Evolutionary conservation across 2,113 vertebrate species (phyloP), one percentile per base, ranked within the genome.

Genomic region (Chaenogobius annularis): DNA sequence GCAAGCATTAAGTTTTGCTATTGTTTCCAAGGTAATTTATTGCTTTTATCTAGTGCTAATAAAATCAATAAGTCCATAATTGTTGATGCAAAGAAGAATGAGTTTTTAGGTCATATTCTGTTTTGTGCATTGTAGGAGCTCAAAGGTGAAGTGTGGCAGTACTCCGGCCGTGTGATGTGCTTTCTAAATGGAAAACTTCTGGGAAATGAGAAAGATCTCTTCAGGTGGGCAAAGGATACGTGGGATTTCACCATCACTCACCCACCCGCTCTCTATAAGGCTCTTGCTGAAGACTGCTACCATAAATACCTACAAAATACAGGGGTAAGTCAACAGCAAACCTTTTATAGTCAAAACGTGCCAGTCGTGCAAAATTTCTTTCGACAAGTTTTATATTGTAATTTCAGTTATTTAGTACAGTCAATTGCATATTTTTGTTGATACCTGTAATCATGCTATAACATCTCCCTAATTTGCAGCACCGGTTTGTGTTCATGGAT

Each of bases 401-500:
- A 13, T 48, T 48, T 14, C 47, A 48, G 3, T 50, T 17, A 50
- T 5, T 50, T 31, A 31, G 2, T 31, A 1, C 47, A 12, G 20
- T 10, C 54, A 55, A 12, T 55, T 55, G 10, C 54, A 55, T 54
- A 55, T 55, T 48, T 31, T 48, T 50, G 15, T 19, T 22, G 13
- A 26, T 14, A 58, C 0, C 55, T 58, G 0, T 58, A 15, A 26
- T 31, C 3, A 26, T 15, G 52, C 43, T 15, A 15, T 47, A 65
- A 48, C 14, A 35, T 1, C 73, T 1, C 73, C 17, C 79, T 47
- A 66, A 8, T 1, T 79, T 80, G 78, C 5, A 94, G 94, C 92
- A 94, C 72, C 74, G 66, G 19, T 93, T 97, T 90, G 95, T 95
- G 62, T 97, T 92, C 88, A 90, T 97, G 90, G 94, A 96, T 31